Base-by-base conservation (phyloP, 1,140 invertebrate species). In the Drosophila virilis region DNA sequence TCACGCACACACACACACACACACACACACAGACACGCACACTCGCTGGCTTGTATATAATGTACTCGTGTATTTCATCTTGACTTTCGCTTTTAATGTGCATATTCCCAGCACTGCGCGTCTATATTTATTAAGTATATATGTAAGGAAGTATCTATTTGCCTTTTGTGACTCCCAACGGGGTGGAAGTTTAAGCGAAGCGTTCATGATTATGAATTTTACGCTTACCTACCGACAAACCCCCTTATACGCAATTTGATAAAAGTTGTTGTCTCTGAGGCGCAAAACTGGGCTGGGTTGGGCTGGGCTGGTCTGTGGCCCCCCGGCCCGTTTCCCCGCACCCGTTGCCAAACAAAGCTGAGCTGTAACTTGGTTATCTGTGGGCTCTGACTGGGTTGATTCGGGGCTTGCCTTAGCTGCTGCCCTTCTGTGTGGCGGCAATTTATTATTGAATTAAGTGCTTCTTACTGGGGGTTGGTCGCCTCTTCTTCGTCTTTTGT, bases 141-240 rank as follows among this genome's bases (percentile, higher is more conserved):
- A 55, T 38, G 13, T 22, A 32, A n/a, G 12, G 37, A 52, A 52
- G 32, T 38, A 43, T 74, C 22, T 52, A 28, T 52, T 17, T 17
- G 17, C 17, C 17, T 45, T 77, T 22, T 35, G n/a, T 37, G 15
- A 51, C 51, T 80, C 74, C 78, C 78, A 35, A 59, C 51, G 71
- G 81, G 77, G 82, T 82, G 75, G 68, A 78, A 73, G 80, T 89
- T 89, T 80, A 80, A 89, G 80, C 66, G 58, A 80, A 77, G 79
- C 75, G 77, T 86, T 91, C 82, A 76, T 77, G 86, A 90, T 91
- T 91, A 91, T 89, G 80, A 91, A 91, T 91, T 91, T 91, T 89
- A 91, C 90, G 90, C 90, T 91, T 88, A 90, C 90, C 90, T 85
- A 80, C 83, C 69, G 73, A 77, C 86, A 89, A 85, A 80, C 83